A percentile compares a stretch with the other conserved stretches of the same genome.
phyloP scores from a whole-genome alignment of 2,888 invertebrate species.

The Ligdia adustata region DNA sequence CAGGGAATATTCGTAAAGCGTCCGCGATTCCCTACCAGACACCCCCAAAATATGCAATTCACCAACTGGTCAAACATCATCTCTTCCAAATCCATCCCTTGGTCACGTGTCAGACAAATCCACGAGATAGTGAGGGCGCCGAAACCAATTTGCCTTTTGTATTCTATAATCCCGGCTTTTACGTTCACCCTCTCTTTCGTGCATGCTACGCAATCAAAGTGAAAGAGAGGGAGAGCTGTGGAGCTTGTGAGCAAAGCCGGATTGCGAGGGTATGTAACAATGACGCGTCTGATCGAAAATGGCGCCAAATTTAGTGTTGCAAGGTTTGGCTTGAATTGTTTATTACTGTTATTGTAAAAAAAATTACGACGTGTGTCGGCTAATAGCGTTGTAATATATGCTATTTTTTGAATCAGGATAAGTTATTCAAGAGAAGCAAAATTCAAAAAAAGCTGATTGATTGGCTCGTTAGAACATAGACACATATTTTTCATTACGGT shows the following conservation, averaged over 20 bases:
- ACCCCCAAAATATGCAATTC: slow-evolving; percentile 20
- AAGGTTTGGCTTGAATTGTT: slow-evolving; percentile 31
- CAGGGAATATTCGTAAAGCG: too few species aligned
- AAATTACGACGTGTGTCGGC: too few species aligned
- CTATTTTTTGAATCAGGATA: too few species aligned
- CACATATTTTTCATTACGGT: neutral
- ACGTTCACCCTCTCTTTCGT: slow-evolving; percentile 47
- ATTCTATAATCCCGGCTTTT: slow-evolving; percentile 50
- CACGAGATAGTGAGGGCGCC: slow-evolving; percentile 60
- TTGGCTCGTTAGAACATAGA: too few species aligned
- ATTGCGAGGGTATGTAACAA: slow-evolving; percentile 51
- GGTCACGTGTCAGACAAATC: slow-evolving; percentile 72
- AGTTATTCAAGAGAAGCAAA: too few species aligned
- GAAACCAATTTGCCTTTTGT: slow-evolving; percentile 72
- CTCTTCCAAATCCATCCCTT: slow-evolving; percentile 58
- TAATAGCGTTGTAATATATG: too few species aligned
- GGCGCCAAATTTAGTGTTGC: slow-evolving; percentile 39
- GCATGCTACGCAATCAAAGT: slow-evolving; percentile 29
- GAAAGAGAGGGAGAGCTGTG: slow-evolving; percentile 22
- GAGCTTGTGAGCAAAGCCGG: slow-evolving; percentile 40
- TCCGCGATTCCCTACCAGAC: slow-evolving; percentile 12
- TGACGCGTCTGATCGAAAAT: slow-evolving; percentile 44
- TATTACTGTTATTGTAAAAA: slow-evolving; percentile 15
- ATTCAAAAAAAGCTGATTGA: too few species aligned
- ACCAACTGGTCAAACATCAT: slow-evolving; percentile 38